A percentile compares a stretch with the other conserved stretches of the same genome.
phyloP scores from a whole-genome alignment of 2,888 invertebrate genomes.

The Carabus problematicus region DNA sequence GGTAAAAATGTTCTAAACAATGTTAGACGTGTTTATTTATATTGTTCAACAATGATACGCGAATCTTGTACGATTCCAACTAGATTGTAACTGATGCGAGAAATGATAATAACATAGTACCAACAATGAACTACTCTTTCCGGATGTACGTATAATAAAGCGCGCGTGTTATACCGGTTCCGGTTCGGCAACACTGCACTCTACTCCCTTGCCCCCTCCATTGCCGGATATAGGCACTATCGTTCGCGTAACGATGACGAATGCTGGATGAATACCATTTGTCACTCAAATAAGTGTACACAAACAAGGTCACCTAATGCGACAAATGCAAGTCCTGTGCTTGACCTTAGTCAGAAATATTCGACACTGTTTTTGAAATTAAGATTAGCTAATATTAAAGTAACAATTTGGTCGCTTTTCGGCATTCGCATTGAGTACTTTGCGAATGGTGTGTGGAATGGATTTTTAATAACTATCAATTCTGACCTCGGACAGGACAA shows the following conservation, averaged over 20 bases:
- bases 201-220: not conserved
- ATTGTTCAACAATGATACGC: too few species aligned
- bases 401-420: not conserved
- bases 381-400: too few species aligned
- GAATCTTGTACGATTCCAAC: not conserved
- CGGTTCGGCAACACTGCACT: constrained; percentile 15
- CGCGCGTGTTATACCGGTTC: constrained; percentile 23
- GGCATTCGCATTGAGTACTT: too few species aligned
- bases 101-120: constrained; percentile 3
- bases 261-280: constrained; percentile 7
- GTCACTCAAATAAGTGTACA: not conserved
- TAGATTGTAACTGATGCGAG: not conserved
- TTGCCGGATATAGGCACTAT: not conserved
- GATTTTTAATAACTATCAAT: constrained; percentile 6
- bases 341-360: not conserved
- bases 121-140: constrained; percentile 10
- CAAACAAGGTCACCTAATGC: constrained; percentile 17
- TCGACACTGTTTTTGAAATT: too few species aligned
- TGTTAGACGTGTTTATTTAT: too few species aligned
- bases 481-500: constrained; percentile 13
- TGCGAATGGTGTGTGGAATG: too few species aligned
- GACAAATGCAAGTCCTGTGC: not conserved
- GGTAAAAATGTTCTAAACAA: constrained; percentile 50
- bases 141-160: constrained; percentile 22
- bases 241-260: not conserved